Percentiles rank a stretch among this genome's conserved stretches.
Evolutionary conservation across 2,113 vertebrate species (phyloP).

Genomic region (Orthonyx spaldingii): DNA sequence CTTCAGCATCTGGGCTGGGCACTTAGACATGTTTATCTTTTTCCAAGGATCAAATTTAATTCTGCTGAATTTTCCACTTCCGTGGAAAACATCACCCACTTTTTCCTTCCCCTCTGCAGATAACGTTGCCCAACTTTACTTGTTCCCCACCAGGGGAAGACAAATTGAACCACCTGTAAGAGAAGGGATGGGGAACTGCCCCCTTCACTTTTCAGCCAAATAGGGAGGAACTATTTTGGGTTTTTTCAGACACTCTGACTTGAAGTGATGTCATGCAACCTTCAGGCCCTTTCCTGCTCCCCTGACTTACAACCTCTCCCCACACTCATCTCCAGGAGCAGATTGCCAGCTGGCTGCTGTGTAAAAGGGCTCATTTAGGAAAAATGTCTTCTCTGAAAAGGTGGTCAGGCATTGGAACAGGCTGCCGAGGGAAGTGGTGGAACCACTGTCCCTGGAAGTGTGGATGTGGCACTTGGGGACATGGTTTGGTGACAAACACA

Average conservation of each 20-base stretch:
- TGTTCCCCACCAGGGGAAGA: neutral
- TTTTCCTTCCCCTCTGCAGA: neutral
- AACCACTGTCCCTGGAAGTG: neutral
- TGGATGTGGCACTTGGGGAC: neutral
- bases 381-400: neutral
- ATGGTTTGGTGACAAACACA: neutral
- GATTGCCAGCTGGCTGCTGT: neutral
- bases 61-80: neutral
- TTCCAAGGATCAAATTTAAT: neutral
- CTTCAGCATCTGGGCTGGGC: neutral
- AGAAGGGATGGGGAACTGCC: neutral
- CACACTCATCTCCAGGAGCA: neutral
- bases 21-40: neutral
- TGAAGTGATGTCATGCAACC: neutral
- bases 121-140: accelerated
- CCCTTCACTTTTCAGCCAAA: neutral
- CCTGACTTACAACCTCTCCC: neutral
- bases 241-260: neutral
- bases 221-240: neutral
- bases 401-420: neutral
- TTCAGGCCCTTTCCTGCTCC: neutral
- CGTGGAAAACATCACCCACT: neutral
- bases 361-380: neutral
- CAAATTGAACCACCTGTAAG: neutral
- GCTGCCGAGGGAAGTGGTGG: neutral